Conservation (phyloP, 1,140 invertebrate species). For the Tetramorium alpestre region DNA sequence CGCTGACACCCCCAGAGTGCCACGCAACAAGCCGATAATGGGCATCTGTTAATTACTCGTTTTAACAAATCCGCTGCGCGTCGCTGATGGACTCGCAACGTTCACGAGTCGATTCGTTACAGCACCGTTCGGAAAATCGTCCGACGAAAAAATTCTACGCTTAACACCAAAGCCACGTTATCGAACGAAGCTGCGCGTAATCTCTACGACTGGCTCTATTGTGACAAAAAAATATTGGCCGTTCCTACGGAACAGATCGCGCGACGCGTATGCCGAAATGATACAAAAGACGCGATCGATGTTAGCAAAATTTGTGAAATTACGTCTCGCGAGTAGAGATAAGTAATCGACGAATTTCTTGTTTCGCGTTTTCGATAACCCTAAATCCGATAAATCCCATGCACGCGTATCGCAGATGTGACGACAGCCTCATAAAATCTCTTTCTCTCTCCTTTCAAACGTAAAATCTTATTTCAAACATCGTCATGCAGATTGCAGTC, state of each 20-base stretch:
- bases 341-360: constrained; percentile 55
- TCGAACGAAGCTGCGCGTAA: constrained; percentile 50
- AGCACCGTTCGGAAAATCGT: not conserved
- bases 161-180: not conserved
- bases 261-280: constrained; percentile 32
- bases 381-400: constrained; percentile 11
- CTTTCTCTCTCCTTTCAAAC: too few species aligned
- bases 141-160: constrained; percentile 26
- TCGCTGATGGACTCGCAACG: constrained; percentile 51
- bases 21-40: constrained; percentile 43
- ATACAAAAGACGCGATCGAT: constrained; percentile 66
- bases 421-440: not conserved
- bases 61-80: constrained; percentile 37
- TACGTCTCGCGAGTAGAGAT: constrained; percentile 66
- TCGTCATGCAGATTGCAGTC: not conserved
- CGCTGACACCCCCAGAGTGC: not conserved
- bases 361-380: not conserved
- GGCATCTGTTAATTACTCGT: constrained; percentile 42
- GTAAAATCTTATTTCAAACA: constrained; percentile 2
- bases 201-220: constrained; percentile 55
- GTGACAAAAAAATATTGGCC: constrained; percentile 44
- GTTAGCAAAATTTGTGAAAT: constrained; percentile 69
- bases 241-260: constrained; percentile 4
- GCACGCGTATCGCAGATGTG: not conserved
- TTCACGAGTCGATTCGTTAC: constrained; percentile 41